phyloP scores from a whole-genome alignment of 2,888 invertebrate species.

The Amphipyra tragopoginis region DNA sequence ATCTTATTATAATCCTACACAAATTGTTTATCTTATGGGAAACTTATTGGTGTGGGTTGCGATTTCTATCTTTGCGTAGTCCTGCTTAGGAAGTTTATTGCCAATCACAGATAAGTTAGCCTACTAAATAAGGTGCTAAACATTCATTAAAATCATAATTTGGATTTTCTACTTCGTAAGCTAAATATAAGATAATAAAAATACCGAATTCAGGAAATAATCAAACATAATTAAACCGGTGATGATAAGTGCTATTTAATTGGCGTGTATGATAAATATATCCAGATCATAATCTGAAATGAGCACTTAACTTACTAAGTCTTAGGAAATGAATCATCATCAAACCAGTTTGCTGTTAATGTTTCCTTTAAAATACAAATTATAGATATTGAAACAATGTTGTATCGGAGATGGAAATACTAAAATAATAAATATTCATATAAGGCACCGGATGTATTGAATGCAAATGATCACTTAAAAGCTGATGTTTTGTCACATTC shows the following conservation, averaged over 20 bases:
- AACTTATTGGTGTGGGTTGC: not conserved
- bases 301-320: conserved; percentile 25
- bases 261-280: conserved; percentile 31
- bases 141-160: not conserved
- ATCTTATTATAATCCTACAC: not conserved
- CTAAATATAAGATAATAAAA: not conserved
- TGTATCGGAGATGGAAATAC: conserved; percentile 15
- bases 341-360: conserved; percentile 30
- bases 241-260: conserved; percentile 47
- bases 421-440: conserved; percentile 14
- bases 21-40: not conserved
- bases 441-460: conserved; percentile 26
- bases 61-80: not conserved
- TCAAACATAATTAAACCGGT: conserved; percentile 25
- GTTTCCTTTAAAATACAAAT: conserved; percentile 23
- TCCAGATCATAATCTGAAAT: conserved; percentile 39
- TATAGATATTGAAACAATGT: conserved; percentile 27
- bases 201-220: conserved; percentile 38
- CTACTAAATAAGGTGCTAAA: not conserved
- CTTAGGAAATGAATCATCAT: conserved; percentile 25
- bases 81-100: not conserved
- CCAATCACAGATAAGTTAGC: not conserved
- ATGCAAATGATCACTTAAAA: conserved; percentile 12
- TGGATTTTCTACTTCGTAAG: not conserved
- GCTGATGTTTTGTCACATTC: conserved; percentile 21